Conservation (phyloP, 2,113 vertebrate species). For the Potamarius usumacintae region DNA sequence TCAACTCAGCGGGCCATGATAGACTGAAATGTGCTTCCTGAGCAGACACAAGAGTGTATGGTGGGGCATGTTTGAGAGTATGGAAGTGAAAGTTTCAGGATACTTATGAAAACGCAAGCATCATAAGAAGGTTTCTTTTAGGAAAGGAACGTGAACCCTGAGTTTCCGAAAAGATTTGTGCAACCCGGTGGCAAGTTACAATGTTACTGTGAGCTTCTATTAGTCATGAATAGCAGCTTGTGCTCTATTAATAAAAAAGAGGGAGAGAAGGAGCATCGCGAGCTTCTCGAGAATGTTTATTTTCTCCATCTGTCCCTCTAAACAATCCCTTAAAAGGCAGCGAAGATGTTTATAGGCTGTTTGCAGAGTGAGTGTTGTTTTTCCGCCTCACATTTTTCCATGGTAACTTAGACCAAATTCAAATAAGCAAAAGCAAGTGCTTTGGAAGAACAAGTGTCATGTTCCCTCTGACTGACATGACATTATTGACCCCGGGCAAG, state of each 20-base stretch:
- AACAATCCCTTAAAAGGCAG: slow-evolving; percentile 84
- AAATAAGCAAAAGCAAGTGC: slow-evolving; percentile 56
- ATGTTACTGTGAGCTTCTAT: slow-evolving; percentile 46
- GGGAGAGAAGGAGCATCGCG: slow-evolving; percentile 38
- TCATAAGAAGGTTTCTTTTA: slow-evolving; percentile 35
- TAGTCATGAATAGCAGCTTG: slow-evolving; percentile 65
- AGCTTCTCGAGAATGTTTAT: slow-evolving; percentile 78
- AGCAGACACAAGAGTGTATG: slow-evolving; percentile 19
- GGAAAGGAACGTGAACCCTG: slow-evolving; percentile 12
- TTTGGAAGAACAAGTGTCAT: slow-evolving; percentile 52
- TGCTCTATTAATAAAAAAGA: slow-evolving; percentile 62
- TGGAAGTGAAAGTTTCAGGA: not conserved
- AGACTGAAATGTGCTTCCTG: slow-evolving; percentile 15
- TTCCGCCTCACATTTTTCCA: slow-evolving; percentile 65
- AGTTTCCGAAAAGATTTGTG: slow-evolving; percentile 39
- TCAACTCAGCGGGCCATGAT: slow-evolving; percentile 31
- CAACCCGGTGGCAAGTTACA: slow-evolving; percentile 44
- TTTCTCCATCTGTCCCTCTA: slow-evolving; percentile 76
- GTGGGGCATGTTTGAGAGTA: not conserved
- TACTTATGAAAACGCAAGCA: not conserved
- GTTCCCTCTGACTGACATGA: slow-evolving; percentile 37
- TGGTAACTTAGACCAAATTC: slow-evolving; percentile 51
- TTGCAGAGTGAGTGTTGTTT: slow-evolving; percentile 74
- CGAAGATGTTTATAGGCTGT: slow-evolving; percentile 77
- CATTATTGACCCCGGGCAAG: slow-evolving; percentile 11